Conservation (phyloP, 2,113 vertebrate genomes). For the Nematolebias whitei region DNA sequence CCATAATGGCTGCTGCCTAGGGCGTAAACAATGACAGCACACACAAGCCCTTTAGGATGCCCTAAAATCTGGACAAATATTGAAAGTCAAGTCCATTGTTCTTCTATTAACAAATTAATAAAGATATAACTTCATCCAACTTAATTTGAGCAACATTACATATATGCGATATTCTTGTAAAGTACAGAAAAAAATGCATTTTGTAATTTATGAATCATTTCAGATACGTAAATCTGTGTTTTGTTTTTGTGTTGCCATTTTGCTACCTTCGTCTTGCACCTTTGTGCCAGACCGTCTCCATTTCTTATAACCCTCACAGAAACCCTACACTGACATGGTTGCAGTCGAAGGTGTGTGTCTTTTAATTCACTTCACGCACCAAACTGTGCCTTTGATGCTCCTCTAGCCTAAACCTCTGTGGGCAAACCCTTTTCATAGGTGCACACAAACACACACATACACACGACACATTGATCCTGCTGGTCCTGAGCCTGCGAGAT, state of each 20-base stretch:
- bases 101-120: slow-evolving; percentile 11
- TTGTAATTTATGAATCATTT: slow-evolving; percentile 16
- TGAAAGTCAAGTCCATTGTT: not conserved
- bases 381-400: slow-evolving; percentile 68
- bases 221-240: not conserved
- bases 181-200: not conserved
- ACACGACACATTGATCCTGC: slow-evolving; percentile 42
- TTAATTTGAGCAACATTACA: not conserved
- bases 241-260: too few relatives aligned
- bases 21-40: slow-evolving; percentile 1
- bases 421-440: slow-evolving; percentile 43
- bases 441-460: slow-evolving; percentile 38
- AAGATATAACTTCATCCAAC: not conserved
- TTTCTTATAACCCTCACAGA: slow-evolving; percentile 44
- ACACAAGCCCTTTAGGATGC: not conserved
- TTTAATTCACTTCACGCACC: slow-evolving; percentile 64
- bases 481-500: slow-evolving; percentile 47
- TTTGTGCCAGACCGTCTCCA: slow-evolving; percentile 29
- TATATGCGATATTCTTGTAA: not conserved
- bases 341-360: slow-evolving; percentile 35
- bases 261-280: slow-evolving; percentile 20
- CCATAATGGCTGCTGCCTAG: not conserved
- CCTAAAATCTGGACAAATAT: slow-evolving; percentile 4
- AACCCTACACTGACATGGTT: slow-evolving; percentile 40
- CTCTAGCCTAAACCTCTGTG: slow-evolving; percentile 63